Percentiles rank a stretch among this genome's conserved stretches.
Conservation (phyloP, 2,797 vertebrate genomes). For the Silurus aristotelis region DNA sequence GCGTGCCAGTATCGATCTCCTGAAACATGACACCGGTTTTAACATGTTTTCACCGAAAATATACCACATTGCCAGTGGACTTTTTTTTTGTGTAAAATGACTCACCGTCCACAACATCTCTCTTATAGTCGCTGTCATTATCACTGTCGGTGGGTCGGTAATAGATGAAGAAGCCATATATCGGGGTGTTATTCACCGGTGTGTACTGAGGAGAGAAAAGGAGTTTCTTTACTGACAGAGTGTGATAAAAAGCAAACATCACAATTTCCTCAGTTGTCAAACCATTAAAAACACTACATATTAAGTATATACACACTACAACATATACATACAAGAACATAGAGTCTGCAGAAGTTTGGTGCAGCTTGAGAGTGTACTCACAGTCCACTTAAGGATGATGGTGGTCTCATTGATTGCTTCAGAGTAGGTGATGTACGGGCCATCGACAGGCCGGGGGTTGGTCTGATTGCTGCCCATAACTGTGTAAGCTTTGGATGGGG, state of each 20-base stretch:
- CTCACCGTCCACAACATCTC: conserved; percentile 92
- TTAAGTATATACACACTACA: neutral
- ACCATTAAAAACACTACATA: neutral
- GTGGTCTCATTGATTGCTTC: conserved; percentile 97
- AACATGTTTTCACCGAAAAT: neutral
- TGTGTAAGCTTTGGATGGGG: conserved; percentile 87
- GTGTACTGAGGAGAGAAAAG: conserved; percentile 77
- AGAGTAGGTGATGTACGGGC: conserved; percentile 97
- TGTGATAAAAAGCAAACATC: neutral
- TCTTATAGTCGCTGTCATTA: conserved; percentile 98
- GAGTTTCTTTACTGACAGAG: neutral
- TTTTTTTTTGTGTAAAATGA: neutral
- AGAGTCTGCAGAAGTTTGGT: neutral
- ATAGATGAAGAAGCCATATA: conserved; percentile 97
- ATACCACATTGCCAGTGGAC: no score
- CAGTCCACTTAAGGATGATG: conserved; percentile 98
- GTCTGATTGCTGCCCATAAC: conserved; percentile 86
- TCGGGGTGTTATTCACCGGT: conserved; percentile 94
- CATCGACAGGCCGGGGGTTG: conserved; percentile 86
- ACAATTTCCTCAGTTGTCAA: neutral
- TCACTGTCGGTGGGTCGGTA: conserved; percentile 98
- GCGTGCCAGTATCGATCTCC: conserved; percentile 95
- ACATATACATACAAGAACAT: neutral
- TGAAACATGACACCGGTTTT: conserved; percentile 50
- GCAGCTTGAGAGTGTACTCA: conserved; percentile 64